These are phyloP conservation scores for Drosophila orosa DNA, from an alignment of 1,140 invertebrate species.

Conservation along the genomic window DNA sequence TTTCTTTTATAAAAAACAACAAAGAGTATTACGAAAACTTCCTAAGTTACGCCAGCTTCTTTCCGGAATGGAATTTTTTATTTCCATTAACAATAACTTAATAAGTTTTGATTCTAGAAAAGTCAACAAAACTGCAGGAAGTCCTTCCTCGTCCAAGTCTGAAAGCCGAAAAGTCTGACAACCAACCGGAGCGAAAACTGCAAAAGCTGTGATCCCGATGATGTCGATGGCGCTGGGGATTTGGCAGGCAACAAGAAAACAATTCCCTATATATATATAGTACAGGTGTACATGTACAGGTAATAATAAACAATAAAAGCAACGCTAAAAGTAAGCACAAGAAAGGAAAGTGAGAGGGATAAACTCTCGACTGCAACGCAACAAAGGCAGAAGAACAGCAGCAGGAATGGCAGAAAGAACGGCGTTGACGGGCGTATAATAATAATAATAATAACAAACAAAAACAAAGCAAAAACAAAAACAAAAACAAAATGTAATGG, in stretches of 20 bases:
- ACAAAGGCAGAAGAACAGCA: constrained; percentile 21
- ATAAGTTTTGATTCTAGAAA: constrained; percentile 3
- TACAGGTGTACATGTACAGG: constrained; percentile 16
- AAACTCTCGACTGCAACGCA: constrained; percentile 55
- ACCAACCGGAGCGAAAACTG: constrained; percentile 20
- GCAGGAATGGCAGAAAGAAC: constrained; percentile 38
- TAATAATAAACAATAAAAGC: constrained; percentile 56
- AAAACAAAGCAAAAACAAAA: constrained; percentile 58
- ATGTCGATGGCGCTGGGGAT: constrained; percentile 20
- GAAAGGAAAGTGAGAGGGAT: constrained; percentile 24
- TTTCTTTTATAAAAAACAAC: neutral
- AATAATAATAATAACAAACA: constrained; percentile 68
- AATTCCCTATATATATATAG: constrained; percentile 2
- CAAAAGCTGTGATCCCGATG: constrained; percentile 36
- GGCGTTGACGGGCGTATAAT: constrained; percentile 60
- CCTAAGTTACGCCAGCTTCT: neutral
- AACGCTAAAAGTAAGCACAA: constrained; percentile 40
- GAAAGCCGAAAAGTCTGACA: constrained; percentile 11
- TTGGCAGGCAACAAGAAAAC: constrained; percentile 35
- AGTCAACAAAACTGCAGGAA: constrained; percentile 18
- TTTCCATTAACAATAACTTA: constrained; percentile 8
- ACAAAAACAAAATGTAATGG: constrained; percentile 57
- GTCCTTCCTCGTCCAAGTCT: constrained; percentile 4
- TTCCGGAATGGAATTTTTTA: neutral
- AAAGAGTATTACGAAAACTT: neutral